Evolutionary conservation across 2,888 invertebrate species (phyloP).

Genomic region (Ligdia adustata): DNA sequence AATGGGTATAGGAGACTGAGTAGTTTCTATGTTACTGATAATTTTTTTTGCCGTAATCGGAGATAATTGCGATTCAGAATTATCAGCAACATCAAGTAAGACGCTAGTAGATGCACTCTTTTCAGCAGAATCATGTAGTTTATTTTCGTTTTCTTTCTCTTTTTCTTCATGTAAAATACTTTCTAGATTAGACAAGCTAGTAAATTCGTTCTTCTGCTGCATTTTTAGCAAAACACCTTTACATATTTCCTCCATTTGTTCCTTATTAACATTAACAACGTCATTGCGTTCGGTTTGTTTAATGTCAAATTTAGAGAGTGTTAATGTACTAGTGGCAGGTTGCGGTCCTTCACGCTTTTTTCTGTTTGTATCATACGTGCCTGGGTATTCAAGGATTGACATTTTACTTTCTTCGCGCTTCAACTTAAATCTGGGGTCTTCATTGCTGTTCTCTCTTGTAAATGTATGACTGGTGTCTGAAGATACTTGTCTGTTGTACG

Average conservation of each 20-base stretch:
- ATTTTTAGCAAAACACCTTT: conserved; percentile 40
- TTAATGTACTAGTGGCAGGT: neutral
- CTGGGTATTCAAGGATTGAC: neutral
- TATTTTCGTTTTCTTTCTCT: neutral
- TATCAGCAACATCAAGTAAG: conserved; percentile 11
- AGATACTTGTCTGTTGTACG: conserved; percentile 2
- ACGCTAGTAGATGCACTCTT: conserved; percentile 12
- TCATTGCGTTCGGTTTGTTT: neutral
- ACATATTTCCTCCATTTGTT: conserved; percentile 46
- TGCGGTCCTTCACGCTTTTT: conserved; percentile 6
- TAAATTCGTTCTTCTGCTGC: conserved; percentile 34
- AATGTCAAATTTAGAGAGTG: too few species aligned
- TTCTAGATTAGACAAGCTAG: conserved; percentile 45
- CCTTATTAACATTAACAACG: conserved; percentile 20
- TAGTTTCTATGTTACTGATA: too few species aligned
- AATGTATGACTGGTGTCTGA: neutral
- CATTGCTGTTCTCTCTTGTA: neutral
- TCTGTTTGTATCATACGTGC: neutral
- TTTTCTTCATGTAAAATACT: conserved; percentile 36
- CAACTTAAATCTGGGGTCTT: conserved; percentile 1
- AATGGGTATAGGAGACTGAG: neutral
- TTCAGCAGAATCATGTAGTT: neutral
- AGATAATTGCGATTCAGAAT: too few species aligned
- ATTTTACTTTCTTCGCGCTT: conserved; percentile 6
- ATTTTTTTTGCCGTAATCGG: too few species aligned